phyloP scores from a whole-genome alignment of 1,140 invertebrate genomes.

The Luehdorfia chinensis region DNA sequence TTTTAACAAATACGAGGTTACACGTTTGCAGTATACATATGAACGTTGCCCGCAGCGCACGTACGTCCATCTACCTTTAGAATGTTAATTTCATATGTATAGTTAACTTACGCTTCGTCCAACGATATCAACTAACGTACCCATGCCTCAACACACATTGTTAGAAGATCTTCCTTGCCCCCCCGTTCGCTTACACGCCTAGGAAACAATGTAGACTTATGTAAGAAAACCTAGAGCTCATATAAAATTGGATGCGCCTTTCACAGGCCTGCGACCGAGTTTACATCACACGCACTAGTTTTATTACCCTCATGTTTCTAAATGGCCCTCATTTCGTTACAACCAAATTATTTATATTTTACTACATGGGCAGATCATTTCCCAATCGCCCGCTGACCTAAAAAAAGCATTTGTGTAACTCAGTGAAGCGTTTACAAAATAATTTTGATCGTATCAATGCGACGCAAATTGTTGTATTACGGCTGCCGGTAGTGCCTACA shows the following conservation, averaged over 20 bases:
- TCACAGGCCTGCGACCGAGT: constrained; percentile 57
- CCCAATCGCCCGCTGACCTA: constrained; percentile 72
- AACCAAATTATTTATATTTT: constrained; percentile 76
- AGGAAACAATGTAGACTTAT: constrained; percentile 17
- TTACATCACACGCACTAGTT: constrained; percentile 73
- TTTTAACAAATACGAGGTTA: constrained; percentile 28
- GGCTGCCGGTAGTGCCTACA: background rate
- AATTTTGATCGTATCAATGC: constrained; percentile 50
- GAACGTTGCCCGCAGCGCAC: constrained; percentile 58
- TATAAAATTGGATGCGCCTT: constrained; percentile 22
- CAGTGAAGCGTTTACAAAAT: constrained; percentile 67
- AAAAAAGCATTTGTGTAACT: constrained; percentile 66
- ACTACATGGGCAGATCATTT: constrained; percentile 72
- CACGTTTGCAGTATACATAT: constrained; percentile 31
- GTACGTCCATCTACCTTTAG: constrained; percentile 58
- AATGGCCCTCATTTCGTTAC: constrained; percentile 74
- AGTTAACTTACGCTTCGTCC: constrained; percentile 44
- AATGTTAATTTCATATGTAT: constrained; percentile 65
- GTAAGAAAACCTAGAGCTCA: constrained; percentile 29
- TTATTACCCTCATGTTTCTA: constrained; percentile 77
- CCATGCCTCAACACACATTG: constrained; percentile 33
- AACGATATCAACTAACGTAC: constrained; percentile 48
- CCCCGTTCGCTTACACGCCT: constrained; percentile 23
- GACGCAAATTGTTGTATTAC: constrained; percentile 30
- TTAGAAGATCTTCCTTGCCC: constrained; percentile 34